Evolutionary conservation across 2,888 invertebrate genomes (phyloP).

Genomic region (Chloroclysta siterata): DNA sequence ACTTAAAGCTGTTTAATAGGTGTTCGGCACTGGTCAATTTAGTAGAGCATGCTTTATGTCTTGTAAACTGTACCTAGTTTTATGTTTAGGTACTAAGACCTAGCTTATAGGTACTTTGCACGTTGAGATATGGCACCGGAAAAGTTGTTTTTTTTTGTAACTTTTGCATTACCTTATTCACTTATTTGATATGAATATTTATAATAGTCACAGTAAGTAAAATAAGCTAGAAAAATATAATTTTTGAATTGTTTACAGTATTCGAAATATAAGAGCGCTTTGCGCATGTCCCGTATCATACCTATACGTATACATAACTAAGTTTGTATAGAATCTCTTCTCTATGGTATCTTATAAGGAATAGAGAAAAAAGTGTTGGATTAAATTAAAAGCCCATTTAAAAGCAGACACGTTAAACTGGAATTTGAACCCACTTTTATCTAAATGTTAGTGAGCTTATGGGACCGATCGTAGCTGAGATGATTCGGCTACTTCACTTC

Average conservation of each 20-base stretch:
- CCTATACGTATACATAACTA: slow-evolving; percentile 3
- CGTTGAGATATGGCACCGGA: no score
- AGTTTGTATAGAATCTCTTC: slow-evolving; percentile 11
- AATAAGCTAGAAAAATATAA: not conserved
- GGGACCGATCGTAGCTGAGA: slow-evolving; percentile 5
- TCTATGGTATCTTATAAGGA: slow-evolving; percentile 25
- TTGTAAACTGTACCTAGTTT: not conserved
- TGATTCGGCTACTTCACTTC: slow-evolving; percentile 11
- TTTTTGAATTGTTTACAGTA: slow-evolving; percentile 15
- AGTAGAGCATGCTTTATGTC: not conserved
- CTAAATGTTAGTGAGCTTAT: slow-evolving; percentile 31
- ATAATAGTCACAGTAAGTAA: not conserved
- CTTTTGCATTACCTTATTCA: no score
- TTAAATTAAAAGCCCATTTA: slow-evolving; percentile 31
- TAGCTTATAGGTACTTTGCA: not conserved
- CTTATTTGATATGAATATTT: not conserved
- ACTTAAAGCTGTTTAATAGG: not conserved
- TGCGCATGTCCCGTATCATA: slow-evolving; percentile 39
- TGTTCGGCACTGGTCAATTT: not conserved
- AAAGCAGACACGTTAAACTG: slow-evolving; percentile 28
- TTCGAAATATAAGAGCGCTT: slow-evolving; percentile 28
- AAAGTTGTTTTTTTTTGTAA: no score
- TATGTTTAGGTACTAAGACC: not conserved
- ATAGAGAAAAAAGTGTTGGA: slow-evolving; percentile 29
- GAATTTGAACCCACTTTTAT: slow-evolving; percentile 30